phyloP scores from a whole-genome alignment of 2,113 vertebrate species.

The Talpa occidentalis region DNA sequence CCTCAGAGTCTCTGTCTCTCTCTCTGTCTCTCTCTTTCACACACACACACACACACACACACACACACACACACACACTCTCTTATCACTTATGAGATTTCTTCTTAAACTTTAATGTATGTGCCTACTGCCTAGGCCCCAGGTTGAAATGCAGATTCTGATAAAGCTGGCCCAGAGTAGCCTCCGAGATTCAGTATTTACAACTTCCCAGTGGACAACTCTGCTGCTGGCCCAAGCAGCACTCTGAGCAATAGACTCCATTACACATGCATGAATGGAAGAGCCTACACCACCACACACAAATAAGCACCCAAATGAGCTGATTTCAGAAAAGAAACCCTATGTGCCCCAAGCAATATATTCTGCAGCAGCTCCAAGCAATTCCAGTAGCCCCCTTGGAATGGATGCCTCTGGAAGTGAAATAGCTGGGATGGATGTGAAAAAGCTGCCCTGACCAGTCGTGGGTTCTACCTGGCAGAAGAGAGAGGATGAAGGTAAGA shows the following conservation, averaged over 20 bases:
- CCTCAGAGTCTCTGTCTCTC: neutral
- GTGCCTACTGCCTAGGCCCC: neutral
- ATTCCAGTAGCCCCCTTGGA: neutral
- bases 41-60: neutral
- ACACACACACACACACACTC: neutral
- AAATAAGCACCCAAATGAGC: neutral
- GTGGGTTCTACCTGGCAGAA: neutral
- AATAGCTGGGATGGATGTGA: neutral
- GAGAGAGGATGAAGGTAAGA: neutral
- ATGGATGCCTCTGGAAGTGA: neutral
- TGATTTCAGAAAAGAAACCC: slow-evolving; percentile 1
- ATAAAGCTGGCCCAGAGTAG: neutral
- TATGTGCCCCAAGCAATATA: neutral
- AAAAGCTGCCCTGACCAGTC: neutral
- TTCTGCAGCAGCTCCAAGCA: neutral
- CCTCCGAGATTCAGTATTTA: neutral
- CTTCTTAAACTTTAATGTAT: neutral
- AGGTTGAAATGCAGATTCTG: neutral
- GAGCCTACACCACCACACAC: neutral
- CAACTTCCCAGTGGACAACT: neutral
- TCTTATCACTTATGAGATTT: neutral
- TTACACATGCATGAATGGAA: neutral
- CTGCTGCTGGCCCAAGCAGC: neutral
- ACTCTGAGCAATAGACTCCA: neutral
- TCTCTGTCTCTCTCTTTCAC: neutral